Evolutionary conservation across 2,888 invertebrate genomes (phyloP).

Genomic region (Orthosia cruda): DNA sequence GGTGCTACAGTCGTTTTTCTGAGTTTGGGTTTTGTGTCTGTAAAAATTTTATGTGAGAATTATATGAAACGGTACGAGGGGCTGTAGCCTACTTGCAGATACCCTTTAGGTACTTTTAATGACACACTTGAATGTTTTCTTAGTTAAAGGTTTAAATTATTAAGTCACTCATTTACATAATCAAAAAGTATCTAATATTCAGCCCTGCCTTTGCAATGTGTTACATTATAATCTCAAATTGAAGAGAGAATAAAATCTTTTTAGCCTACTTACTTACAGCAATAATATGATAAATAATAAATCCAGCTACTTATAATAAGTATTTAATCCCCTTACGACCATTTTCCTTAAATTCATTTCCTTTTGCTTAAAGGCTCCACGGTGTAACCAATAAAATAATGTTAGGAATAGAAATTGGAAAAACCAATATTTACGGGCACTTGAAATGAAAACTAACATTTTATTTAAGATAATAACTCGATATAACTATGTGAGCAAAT

Average conservation of each 20-base stretch:
- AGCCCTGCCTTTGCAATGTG: not conserved
- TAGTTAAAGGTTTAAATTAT: not conserved
- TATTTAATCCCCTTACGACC: not conserved
- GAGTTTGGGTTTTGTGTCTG: too few species aligned
- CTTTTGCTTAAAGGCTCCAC: not conserved
- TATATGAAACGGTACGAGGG: too few species aligned
- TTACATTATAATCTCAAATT: not conserved
- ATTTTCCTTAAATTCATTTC: slow-evolving; percentile 22
- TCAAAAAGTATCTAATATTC: not conserved
- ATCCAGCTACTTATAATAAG: not conserved
- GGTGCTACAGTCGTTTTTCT: too few species aligned
- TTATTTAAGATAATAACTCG: not conserved
- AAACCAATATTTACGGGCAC: not conserved
- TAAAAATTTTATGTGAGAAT: too few species aligned
- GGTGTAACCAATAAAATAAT: slow-evolving; percentile 14
- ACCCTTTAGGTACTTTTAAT: too few species aligned
- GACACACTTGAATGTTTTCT: not conserved
- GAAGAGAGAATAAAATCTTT: not conserved
- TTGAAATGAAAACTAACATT: not conserved
- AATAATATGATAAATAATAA: slow-evolving; percentile 18
- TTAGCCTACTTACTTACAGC: not conserved
- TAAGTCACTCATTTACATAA: not conserved
- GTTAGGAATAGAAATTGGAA: not conserved
- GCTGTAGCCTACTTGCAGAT: too few species aligned
- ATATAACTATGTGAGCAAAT: not conserved